Evolutionary conservation across 2,797 vertebrate genomes (phyloP).

Genomic region (Sparus aurata): DNA sequence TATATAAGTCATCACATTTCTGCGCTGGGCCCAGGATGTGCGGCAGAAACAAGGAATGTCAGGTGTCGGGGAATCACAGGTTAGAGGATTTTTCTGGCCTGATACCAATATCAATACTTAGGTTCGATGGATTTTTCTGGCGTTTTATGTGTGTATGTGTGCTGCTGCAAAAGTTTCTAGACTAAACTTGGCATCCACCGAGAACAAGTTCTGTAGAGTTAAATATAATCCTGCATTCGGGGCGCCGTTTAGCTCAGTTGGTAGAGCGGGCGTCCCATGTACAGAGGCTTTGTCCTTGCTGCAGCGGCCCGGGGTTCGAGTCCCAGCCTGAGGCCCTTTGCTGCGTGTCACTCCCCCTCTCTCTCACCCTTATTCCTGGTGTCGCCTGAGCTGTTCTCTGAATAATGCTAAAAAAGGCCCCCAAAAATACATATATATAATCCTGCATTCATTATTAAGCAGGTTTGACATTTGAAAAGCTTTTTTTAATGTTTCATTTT

Average conservation of each 20-base stretch:
- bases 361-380: no score
- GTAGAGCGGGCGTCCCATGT: no score
- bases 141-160: constrained; percentile 9
- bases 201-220: constrained; percentile 4
- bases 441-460: background rate
- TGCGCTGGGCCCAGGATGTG: constrained; percentile 13
- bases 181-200: background rate
- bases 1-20: constrained; percentile 61
- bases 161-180: constrained; percentile 3
- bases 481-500: background rate
- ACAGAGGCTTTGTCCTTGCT: no score
- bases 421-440: no score
- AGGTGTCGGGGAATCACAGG: constrained; percentile 39
- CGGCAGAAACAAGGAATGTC: constrained; percentile 4
- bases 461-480: constrained; percentile 4
- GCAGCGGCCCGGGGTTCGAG: no score
- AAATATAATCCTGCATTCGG: constrained; percentile 2
- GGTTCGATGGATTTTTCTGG: constrained; percentile 1
- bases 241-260: no score
- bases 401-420: no score
- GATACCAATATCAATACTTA: constrained; percentile 40
- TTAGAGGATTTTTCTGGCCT: constrained; percentile 27
- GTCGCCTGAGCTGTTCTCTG: no score
- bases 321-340: no score
- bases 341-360: no score